Evolutionary conservation across 2,888 invertebrate species (phyloP).

Genomic region (Andricus curvator): DNA sequence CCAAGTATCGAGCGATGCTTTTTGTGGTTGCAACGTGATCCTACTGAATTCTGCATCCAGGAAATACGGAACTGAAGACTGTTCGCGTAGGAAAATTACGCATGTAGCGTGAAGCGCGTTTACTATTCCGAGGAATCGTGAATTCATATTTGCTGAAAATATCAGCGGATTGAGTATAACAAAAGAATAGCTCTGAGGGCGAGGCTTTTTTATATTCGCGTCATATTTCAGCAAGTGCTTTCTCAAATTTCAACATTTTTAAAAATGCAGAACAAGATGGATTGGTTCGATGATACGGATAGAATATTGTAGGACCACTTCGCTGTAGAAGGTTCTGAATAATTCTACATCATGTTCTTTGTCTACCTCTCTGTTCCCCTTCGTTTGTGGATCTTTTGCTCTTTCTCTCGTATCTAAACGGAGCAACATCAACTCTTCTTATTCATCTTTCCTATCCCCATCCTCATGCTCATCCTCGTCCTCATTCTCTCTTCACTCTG

Average conservation of each 20-base stretch:
- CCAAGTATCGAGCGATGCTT: constrained; percentile 27
- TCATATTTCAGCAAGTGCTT: constrained; percentile 10
- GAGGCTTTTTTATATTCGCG: not conserved
- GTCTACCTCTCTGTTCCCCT: not conserved
- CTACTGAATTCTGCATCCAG: not conserved
- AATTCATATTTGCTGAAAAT: constrained; percentile 8
- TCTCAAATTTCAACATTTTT: not conserved
- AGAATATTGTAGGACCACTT: constrained; percentile 9
- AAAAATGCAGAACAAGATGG: constrained; percentile 25
- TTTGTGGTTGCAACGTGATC: constrained; percentile 29
- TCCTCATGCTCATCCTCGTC: constrained; percentile 11
- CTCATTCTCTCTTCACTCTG: constrained; percentile 34
- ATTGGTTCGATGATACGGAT: constrained; percentile 15
- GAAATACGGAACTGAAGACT: constrained; percentile 28
- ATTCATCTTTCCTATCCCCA: constrained; percentile 15
- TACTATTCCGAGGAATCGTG: not conserved
- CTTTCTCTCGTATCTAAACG: constrained; percentile 3
- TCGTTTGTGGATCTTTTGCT: constrained; percentile 16
- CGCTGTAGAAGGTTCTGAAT: not conserved
- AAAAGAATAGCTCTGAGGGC: constrained; percentile 18
- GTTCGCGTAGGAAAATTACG: constrained; percentile 4
- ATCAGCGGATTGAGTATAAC: not conserved
- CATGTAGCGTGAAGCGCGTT: not conserved
- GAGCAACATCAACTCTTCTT: constrained; percentile 18
- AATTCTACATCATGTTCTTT: constrained; percentile 8